phyloP scores from a whole-genome alignment of 1,140 invertebrate species.

The Muscidifurax raptorellus region DNA sequence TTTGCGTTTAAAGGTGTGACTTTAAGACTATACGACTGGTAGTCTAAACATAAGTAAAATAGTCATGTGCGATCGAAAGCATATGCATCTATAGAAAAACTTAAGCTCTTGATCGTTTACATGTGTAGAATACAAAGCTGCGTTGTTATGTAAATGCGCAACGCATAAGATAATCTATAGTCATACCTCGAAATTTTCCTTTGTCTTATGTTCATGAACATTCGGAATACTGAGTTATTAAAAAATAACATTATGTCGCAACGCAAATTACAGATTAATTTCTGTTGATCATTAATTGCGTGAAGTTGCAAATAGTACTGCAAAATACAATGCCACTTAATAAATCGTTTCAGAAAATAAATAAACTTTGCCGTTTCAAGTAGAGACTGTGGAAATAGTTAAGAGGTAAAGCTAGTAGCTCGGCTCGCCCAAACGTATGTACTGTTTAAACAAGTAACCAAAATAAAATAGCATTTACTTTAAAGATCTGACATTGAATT shows the following conservation, averaged over 20 bases:
- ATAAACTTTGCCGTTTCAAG: background rate
- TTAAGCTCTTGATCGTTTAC: background rate
- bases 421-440: background rate
- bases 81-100: background rate
- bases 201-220: background rate
- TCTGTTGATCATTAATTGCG: background rate
- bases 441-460: background rate
- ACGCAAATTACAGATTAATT: background rate
- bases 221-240: background rate
- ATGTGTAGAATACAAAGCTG: background rate
- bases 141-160: conserved; percentile 13
- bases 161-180: background rate
- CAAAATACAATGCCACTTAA: background rate
- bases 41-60: conserved; percentile 18
- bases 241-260: background rate
- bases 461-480: background rate
- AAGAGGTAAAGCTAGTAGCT: background rate
- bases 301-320: background rate
- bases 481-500: conserved; percentile 3
- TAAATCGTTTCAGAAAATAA: background rate
- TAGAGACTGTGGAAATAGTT: background rate
- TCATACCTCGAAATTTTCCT: background rate
- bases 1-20: background rate
- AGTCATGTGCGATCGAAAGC: conserved; percentile 27
- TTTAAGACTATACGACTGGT: background rate